Conservation (phyloP, 2,113 vertebrate species). For the Rattus rattus region DNA sequence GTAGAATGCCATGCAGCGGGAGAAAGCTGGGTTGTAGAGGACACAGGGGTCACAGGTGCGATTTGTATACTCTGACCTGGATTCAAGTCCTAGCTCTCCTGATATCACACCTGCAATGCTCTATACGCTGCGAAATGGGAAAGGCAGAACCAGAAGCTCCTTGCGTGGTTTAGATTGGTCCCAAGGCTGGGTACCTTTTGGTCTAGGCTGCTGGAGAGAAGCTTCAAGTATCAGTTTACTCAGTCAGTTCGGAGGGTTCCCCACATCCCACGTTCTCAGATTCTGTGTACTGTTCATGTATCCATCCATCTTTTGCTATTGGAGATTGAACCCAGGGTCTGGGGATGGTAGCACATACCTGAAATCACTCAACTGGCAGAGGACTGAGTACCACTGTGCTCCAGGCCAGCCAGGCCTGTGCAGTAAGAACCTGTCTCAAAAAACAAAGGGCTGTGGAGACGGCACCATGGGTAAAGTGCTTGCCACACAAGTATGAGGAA, state of each 20-base stretch:
- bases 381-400: background rate
- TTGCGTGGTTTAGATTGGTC: background rate
- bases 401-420: too few species aligned
- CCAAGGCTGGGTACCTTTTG: background rate
- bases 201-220: background rate
- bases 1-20: fast-evolving
- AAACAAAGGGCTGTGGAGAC: too few species aligned
- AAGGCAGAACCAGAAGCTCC: background rate
- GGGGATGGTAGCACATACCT: background rate
- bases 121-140: background rate
- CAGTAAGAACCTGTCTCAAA: background rate
- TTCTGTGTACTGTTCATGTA: background rate
- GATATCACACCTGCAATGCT: background rate
- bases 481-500: background rate
- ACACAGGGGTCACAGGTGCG: background rate
- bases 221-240: background rate
- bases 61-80: background rate
- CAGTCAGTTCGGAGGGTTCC: background rate
- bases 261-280: background rate
- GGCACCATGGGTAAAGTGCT: background rate
- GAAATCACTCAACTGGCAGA: background rate
- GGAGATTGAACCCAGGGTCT: background rate
- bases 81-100: background rate
- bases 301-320: background rate
- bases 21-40: background rate